Evolutionary conservation across 2,888 invertebrate genomes (phyloP).

Genomic region (Eupithecia centaureata): DNA sequence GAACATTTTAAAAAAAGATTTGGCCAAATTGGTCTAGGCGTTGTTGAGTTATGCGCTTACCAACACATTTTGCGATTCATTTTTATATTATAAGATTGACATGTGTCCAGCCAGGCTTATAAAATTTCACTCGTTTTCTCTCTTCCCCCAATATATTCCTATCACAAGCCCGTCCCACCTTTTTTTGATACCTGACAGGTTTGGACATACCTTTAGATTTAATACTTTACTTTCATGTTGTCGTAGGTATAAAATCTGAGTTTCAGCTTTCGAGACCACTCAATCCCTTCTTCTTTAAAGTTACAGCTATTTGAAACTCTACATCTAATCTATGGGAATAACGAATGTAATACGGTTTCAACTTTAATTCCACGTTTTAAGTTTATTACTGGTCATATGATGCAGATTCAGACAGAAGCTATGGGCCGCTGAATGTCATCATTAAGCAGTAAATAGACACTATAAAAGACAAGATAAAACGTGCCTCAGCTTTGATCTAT

Average conservation of each 20-base stretch:
- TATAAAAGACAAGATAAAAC: not conserved
- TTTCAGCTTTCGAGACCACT: not conserved
- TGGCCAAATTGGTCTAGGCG: no score
- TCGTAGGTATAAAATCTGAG: not conserved
- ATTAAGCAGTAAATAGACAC: conserved; percentile 9
- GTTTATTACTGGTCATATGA: conserved; percentile 3
- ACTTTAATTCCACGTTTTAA: not conserved
- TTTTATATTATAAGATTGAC: no score
- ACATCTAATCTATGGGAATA: not conserved
- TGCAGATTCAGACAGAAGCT: not conserved
- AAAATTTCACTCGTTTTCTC: not conserved
- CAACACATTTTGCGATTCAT: no score
- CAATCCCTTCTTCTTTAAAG: not conserved
- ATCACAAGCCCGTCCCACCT: not conserved
- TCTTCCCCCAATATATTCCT: not conserved
- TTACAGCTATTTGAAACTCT: not conserved
- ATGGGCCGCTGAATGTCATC: not conserved
- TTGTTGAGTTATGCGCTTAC: no score
- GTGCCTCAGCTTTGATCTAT: conserved; percentile 3
- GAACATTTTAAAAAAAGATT: no score
- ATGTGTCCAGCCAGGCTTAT: not conserved
- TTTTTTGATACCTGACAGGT: not conserved
- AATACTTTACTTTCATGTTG: not conserved
- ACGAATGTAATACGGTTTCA: not conserved
- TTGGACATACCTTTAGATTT: not conserved